phyloP scores from a whole-genome alignment of 2,113 vertebrate species.

The Muntiacus muntjak region DNA sequence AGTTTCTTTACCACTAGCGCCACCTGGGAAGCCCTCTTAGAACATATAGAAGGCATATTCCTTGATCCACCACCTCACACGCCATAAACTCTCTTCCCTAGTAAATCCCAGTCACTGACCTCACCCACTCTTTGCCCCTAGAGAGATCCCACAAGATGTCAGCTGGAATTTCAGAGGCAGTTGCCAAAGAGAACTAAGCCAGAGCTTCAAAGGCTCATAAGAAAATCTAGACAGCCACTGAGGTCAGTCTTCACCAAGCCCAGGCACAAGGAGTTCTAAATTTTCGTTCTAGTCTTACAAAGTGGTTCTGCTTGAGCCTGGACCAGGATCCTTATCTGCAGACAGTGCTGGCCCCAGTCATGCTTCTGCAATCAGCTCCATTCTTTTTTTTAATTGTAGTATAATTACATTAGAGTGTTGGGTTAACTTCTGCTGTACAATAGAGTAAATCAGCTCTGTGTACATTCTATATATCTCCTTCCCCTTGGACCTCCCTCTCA shows the following conservation, averaged over 20 bases:
- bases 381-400: neutral
- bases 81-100: neutral
- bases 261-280: neutral
- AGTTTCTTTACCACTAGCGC: neutral
- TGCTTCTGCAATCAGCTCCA: neutral
- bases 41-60: neutral
- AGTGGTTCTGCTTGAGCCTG: neutral
- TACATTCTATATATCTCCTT: neutral
- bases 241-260: neutral
- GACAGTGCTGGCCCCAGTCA: neutral
- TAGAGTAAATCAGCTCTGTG: neutral
- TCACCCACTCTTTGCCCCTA: neutral
- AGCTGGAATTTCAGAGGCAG: neutral
- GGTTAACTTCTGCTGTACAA: neutral
- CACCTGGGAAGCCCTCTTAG: neutral
- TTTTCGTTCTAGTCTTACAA: accelerated
- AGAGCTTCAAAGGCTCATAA: neutral
- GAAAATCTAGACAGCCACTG: neutral
- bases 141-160: neutral
- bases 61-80: neutral
- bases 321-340: neutral
- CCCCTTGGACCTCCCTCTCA: neutral
- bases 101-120: neutral
- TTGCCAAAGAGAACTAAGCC: neutral
- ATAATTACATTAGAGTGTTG: neutral